Evolutionary conservation across 2,888 invertebrate genomes (phyloP).

Genomic region (Mythimna pallens): DNA sequence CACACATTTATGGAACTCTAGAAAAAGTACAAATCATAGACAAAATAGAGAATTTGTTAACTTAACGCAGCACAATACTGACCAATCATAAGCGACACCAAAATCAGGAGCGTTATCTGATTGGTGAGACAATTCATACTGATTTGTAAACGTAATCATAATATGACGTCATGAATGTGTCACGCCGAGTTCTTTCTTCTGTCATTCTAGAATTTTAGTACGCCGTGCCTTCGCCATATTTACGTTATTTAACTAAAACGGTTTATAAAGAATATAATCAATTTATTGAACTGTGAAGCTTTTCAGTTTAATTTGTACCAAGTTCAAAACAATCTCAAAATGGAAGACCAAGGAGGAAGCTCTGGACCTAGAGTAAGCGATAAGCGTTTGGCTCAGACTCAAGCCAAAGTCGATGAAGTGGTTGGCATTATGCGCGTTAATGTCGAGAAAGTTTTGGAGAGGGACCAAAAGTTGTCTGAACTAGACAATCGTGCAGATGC

Average conservation of each 20-base stretch:
- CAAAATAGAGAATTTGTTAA: constrained; percentile 11
- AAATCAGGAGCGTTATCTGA: constrained; percentile 20
- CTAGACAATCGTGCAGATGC: constrained; percentile 99
- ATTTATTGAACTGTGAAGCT: constrained; percentile 19
- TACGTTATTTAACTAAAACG: constrained; percentile 52
- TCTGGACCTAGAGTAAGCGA: constrained; percentile 87
- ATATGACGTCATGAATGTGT: constrained; percentile 70
- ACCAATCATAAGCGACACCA: constrained; percentile 39
- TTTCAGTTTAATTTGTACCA: constrained; percentile 27
- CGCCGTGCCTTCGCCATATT: constrained; percentile 70
- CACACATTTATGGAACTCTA: constrained; percentile 3
- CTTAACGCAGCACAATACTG: too few species aligned
- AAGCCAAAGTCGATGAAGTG: constrained; percentile 91
- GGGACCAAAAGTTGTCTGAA: constrained; percentile 98
- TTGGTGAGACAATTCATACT: constrained; percentile 24
- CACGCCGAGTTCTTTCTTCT: constrained; percentile 58
- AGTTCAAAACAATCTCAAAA: constrained; percentile 66
- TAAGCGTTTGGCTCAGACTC: constrained; percentile 89
- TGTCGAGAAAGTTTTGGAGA: constrained; percentile 98
- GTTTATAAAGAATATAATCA: constrained; percentile 8
- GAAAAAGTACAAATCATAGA: constrained; percentile 6
- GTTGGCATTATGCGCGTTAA: constrained; percentile 99
- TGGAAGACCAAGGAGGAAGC: constrained; percentile 89
- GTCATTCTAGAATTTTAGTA: constrained; percentile 51
- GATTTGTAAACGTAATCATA: constrained; percentile 47